Evolutionary conservation across 92 coral and sea anemone species (phyloP).

Genomic region (Umimayanthus kanabou): DNA sequence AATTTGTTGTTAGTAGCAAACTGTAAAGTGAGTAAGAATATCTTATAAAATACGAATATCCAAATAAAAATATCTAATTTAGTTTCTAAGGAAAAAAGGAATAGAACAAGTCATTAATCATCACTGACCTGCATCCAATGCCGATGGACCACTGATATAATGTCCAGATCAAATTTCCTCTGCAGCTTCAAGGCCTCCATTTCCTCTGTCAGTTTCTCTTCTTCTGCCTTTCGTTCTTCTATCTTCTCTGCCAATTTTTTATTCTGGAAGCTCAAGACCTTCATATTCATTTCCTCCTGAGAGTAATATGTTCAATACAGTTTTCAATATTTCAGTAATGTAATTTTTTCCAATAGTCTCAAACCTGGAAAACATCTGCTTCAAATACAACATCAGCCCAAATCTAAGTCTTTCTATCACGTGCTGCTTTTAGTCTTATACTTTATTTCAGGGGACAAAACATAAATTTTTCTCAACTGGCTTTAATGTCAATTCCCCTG

Average conservation of each 20-base stretch:
- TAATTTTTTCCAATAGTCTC: too few relatives aligned
- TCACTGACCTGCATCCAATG: constrained; percentile 91
- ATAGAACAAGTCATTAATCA: background rate
- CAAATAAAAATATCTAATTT: background rate
- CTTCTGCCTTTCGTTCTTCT: constrained; percentile 87
- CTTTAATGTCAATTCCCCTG: too few relatives aligned
- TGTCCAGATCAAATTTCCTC: constrained; percentile 79
- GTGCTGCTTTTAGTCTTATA: too few relatives aligned
- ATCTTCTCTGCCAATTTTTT: constrained; percentile 89
- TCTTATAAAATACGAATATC: too few relatives aligned
- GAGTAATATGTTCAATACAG: background rate
- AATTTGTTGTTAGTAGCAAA: too few relatives aligned
- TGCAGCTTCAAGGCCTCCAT: constrained; percentile 78
- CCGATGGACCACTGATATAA: constrained; percentile 88
- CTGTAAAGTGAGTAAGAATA: too few relatives aligned
- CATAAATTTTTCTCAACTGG: too few relatives aligned
- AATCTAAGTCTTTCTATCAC: too few relatives aligned
- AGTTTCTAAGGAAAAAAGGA: background rate
- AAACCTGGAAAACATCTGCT: too few relatives aligned
- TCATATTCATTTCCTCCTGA: constrained; percentile 95
- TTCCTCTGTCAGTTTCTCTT: constrained; percentile 84
- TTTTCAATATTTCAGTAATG: too few relatives aligned
- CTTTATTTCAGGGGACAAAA: too few relatives aligned
- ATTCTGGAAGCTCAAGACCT: constrained; percentile 90
- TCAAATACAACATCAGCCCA: too few relatives aligned